Conservation (phyloP, 2,888 invertebrate species). For the Papilio demoleus region DNA sequence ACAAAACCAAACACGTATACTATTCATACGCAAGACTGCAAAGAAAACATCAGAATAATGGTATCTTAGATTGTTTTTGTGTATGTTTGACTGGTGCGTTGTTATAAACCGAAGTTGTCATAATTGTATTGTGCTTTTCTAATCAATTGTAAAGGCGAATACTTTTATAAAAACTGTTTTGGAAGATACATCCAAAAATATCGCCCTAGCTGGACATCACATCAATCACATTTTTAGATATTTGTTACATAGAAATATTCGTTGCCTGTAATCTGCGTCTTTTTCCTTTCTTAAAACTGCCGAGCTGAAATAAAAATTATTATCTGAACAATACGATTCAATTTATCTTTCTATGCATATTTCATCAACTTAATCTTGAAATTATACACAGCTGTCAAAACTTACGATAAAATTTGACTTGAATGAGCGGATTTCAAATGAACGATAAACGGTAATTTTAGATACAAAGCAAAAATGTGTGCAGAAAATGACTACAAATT, state of each 20-base stretch:
- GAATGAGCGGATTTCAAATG: slow-evolving; percentile 8
- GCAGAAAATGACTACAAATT: too few relatives aligned
- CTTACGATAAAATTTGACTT: background rate
- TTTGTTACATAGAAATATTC: background rate
- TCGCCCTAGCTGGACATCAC: too few relatives aligned
- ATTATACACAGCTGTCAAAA: slow-evolving; percentile 7
- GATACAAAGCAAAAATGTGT: background rate
- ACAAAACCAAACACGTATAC: slow-evolving; percentile 16
- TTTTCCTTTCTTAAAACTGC: background rate
- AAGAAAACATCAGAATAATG: slow-evolving; percentile 6
- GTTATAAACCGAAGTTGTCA: background rate
- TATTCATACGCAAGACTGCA: slow-evolving; percentile 13
- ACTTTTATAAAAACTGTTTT: too few relatives aligned
- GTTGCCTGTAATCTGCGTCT: background rate
- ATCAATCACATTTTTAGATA: background rate
- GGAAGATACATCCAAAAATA: too few relatives aligned
- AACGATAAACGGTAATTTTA: slow-evolving; percentile 4
- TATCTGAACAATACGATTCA: background rate
- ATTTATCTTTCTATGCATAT: slow-evolving; percentile 12
- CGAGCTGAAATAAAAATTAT: background rate
- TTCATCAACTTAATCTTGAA: slow-evolving; percentile 9
- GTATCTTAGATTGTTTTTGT: slow-evolving; percentile 3
- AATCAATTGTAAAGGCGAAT: too few relatives aligned
- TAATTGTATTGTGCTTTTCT: too few relatives aligned
- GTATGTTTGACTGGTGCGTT: background rate